phyloP scores from a whole-genome alignment of 2,797 vertebrate species.

The Mus spretus region DNA sequence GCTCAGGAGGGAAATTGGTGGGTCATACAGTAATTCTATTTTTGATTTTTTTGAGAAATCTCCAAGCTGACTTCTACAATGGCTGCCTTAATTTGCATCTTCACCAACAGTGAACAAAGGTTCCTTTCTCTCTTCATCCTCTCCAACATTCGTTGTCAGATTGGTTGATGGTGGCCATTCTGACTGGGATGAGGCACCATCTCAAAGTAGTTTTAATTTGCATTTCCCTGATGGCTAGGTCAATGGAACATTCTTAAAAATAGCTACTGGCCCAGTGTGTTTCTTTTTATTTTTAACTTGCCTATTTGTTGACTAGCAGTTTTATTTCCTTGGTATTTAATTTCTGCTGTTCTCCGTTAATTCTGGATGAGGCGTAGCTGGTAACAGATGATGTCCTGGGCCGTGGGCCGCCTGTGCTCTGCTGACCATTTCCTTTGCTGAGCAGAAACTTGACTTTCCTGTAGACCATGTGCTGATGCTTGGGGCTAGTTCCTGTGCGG shows the following conservation, averaged over 20 bases:
- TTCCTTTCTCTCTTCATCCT: background rate
- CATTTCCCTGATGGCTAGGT: background rate
- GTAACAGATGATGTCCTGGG: background rate
- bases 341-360: background rate
- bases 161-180: background rate
- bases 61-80: background rate
- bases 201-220: constrained; percentile 17
- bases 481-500: background rate
- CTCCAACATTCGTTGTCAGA: background rate
- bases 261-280: background rate
- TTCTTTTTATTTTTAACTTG: background rate
- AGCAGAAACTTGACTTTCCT: background rate
- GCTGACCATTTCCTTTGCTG: background rate
- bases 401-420: background rate
- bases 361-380: background rate
- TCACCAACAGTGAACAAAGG: background rate
- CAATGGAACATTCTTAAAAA: background rate
- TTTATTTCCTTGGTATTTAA: background rate
- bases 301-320: background rate
- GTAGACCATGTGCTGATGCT: background rate
- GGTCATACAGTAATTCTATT: background rate
- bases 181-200: too few species aligned
- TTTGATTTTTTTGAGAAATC: background rate
- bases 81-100: background rate
- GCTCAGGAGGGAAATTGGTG: background rate